A percentile compares a stretch with the other conserved stretches of the same genome.
phyloP scores from a whole-genome alignment of 2,797 vertebrate species.

The Urophycis tenuis region DNA sequence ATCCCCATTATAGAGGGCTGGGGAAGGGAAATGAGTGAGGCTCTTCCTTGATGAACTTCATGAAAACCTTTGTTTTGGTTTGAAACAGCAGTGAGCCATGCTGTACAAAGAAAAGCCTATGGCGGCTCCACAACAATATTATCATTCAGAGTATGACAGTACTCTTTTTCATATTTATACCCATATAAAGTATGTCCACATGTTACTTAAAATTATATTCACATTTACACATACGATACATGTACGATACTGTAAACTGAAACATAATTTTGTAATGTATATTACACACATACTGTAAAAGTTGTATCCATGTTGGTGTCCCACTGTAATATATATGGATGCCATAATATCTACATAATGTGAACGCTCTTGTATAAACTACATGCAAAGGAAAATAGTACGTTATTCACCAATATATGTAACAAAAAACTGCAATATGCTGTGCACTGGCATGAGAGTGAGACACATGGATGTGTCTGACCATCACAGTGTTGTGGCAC shows the following conservation, averaged over 20 bases:
- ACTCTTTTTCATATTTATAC: conserved; percentile 44
- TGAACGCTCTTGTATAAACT: conserved; percentile 52
- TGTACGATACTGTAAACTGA: conserved; percentile 45
- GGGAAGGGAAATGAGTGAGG: conserved; percentile 5
- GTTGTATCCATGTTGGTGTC: conserved; percentile 46
- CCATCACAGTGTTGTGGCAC: conserved; percentile 33
- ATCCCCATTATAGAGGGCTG: conserved; percentile 1
- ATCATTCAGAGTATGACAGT: conserved; percentile 33
- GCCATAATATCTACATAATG: conserved; percentile 53
- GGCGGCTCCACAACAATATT: conserved; percentile 24
- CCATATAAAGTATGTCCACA: conserved; percentile 44
- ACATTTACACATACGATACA: conserved; percentile 42
- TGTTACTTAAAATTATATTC: conserved; percentile 43
- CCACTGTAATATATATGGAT: conserved; percentile 57
- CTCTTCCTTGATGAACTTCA: neutral
- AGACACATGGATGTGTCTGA: conserved; percentile 53
- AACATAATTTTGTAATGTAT: conserved; percentile 62
- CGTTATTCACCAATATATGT: conserved; percentile 43
- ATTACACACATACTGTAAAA: conserved; percentile 51
- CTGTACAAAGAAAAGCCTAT: neutral
- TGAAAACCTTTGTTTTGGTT: neutral
- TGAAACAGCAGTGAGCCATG: neutral
- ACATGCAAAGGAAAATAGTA: conserved; percentile 50
- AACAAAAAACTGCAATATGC: conserved; percentile 37
- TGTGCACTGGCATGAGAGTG: conserved; percentile 54